Evolutionary conservation across 2,113 vertebrate genomes (phyloP).

Genomic region (Dermatemys mawii): DNA sequence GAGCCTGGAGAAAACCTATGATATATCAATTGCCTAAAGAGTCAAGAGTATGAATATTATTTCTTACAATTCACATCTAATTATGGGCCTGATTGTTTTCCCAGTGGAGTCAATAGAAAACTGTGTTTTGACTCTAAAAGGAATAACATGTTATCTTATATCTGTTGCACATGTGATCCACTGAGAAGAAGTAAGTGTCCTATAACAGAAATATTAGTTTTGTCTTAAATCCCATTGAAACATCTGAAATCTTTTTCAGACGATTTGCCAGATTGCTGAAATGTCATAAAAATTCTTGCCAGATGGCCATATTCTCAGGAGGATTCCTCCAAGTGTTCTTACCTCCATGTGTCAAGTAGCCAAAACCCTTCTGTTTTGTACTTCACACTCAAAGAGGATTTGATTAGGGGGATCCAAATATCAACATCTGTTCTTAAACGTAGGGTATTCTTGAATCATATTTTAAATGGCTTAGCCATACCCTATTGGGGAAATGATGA

Average conservation of each 20-base stretch:
- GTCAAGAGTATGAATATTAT: background rate
- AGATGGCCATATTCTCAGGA: slow-evolving; percentile 30
- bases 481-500: background rate
- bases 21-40: background rate
- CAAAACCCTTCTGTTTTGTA: background rate
- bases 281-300: slow-evolving; percentile 32
- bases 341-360: background rate
- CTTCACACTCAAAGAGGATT: slow-evolving; percentile 15
- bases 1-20: background rate
- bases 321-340: background rate
- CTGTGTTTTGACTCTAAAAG: background rate
- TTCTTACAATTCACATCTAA: background rate
- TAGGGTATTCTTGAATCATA: background rate
- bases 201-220: background rate
- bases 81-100: background rate
- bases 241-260: background rate
- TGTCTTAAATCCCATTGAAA: background rate
- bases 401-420: slow-evolving; percentile 30
- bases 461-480: background rate
- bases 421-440: slow-evolving; percentile 34
- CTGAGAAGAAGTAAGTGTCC: background rate
- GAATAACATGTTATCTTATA: background rate
- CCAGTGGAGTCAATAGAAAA: background rate
- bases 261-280: background rate
- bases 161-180: background rate